Evolutionary conservation across 2,113 vertebrate genomes (phyloP).

Genomic region (Gasterosteus aculeatus): DNA sequence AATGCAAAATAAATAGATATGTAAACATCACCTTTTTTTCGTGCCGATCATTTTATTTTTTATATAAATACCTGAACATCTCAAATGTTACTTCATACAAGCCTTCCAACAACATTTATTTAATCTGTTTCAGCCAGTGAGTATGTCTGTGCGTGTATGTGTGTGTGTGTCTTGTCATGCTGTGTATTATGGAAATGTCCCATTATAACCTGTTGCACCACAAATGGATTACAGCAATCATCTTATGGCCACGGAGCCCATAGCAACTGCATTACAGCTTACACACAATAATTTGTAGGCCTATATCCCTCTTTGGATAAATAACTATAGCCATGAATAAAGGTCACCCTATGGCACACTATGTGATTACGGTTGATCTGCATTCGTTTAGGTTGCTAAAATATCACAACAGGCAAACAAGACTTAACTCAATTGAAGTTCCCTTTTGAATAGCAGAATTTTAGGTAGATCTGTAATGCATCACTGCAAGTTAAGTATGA

Average conservation of each 20-base stretch:
- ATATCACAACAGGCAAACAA: neutral
- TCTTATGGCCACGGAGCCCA: constrained; percentile 58
- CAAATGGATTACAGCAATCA: constrained; percentile 70
- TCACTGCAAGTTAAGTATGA: neutral
- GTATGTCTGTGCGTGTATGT: neutral
- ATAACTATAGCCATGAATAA: constrained; percentile 21
- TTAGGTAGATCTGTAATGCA: neutral
- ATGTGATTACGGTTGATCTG: constrained; percentile 4
- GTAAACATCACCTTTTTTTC: neutral
- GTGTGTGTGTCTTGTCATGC: constrained; percentile 1
- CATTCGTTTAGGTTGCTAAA: neutral
- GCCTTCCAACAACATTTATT: neutral
- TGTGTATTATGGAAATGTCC: constrained; percentile 28
- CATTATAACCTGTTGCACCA: constrained; percentile 45
- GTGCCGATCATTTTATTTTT: neutral
- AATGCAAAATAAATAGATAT: neutral
- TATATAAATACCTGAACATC: neutral
- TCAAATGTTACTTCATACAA: neutral
- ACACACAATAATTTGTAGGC: constrained; percentile 49
- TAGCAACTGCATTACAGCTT: constrained; percentile 66
- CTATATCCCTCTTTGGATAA: constrained; percentile 39
- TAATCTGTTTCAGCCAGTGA: neutral
- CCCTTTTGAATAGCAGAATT: no score
- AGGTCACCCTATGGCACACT: neutral
- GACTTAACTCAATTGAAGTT: neutral